Conservation (phyloP, 1,140 invertebrate species). For the Schlechtendalia chinensis region DNA sequence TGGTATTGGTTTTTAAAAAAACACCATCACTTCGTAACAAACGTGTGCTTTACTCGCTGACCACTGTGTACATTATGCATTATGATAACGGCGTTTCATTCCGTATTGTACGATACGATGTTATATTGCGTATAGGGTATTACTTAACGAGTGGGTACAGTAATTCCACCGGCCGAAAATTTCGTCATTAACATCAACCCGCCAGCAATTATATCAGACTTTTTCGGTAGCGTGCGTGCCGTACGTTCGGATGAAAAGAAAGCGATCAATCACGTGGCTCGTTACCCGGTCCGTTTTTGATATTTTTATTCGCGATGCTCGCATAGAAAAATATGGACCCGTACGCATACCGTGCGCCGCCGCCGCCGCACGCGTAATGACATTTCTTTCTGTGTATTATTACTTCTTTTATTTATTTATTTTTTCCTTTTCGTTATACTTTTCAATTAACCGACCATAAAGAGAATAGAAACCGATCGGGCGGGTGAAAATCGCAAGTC, state of each 20-base stretch:
- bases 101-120: too few species aligned
- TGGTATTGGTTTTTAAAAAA: too few species aligned
- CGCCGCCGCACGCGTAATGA: constrained; percentile 26
- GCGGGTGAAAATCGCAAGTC: constrained; percentile 50
- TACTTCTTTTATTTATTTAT: constrained; percentile 26
- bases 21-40: too few species aligned
- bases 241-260: constrained; percentile 25
- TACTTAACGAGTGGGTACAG: neutral
- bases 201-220: constrained; percentile 3
- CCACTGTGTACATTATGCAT: too few species aligned
- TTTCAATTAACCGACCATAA: constrained; percentile 50
- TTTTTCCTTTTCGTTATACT: constrained; percentile 36
- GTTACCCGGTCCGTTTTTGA: constrained; percentile 24
- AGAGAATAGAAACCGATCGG: constrained; percentile 49
- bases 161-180: neutral
- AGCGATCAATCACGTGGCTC: constrained; percentile 42
- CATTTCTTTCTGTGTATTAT: constrained; percentile 35
- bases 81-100: too few species aligned
- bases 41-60: too few species aligned
- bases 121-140: too few species aligned
- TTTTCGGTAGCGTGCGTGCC: neutral
- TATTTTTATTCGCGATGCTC: constrained; percentile 35
- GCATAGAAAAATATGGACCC: constrained; percentile 19
- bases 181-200: constrained; percentile 24
- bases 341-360: too few species aligned